Conservation (phyloP, 2,113 vertebrate species). For the Percopsis transmontana region DNA sequence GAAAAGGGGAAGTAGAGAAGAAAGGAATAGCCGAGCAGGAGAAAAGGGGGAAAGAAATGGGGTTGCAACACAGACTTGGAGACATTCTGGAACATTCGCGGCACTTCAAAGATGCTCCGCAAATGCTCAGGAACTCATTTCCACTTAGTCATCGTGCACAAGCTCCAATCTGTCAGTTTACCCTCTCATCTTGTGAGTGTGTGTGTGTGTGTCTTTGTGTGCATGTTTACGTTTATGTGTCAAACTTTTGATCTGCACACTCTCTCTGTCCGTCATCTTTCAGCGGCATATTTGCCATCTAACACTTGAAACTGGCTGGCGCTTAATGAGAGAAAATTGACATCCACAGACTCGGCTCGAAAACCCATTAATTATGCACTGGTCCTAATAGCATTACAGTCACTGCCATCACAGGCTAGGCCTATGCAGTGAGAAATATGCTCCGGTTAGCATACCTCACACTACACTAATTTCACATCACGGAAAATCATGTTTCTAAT, state of each 20-base stretch:
- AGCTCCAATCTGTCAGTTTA: slow-evolving; percentile 43
- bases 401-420: slow-evolving; percentile 19
- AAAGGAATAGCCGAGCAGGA: neutral
- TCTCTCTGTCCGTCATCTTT: slow-evolving; percentile 21
- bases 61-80: slow-evolving; percentile 9
- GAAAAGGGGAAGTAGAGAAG: neutral
- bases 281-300: slow-evolving; percentile 39
- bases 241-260: neutral
- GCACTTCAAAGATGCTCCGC: slow-evolving; percentile 20
- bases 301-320: slow-evolving; percentile 24
- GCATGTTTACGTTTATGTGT: slow-evolving; percentile 15
- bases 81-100: slow-evolving; percentile 4
- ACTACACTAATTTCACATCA: slow-evolving; percentile 28
- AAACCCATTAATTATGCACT: slow-evolving; percentile 55
- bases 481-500: neutral
- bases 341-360: slow-evolving; percentile 56
- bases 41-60: neutral
- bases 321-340: slow-evolving; percentile 59
- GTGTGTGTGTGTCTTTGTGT: neutral
- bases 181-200: neutral
- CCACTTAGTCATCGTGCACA: slow-evolving; percentile 21
- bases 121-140: slow-evolving; percentile 32
- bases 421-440: slow-evolving; percentile 10
- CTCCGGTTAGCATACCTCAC: slow-evolving; percentile 26
- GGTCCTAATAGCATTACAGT: slow-evolving; percentile 60